Evolutionary conservation across 2,888 invertebrate genomes (phyloP).

Genomic region (Stenodema calcarata): DNA sequence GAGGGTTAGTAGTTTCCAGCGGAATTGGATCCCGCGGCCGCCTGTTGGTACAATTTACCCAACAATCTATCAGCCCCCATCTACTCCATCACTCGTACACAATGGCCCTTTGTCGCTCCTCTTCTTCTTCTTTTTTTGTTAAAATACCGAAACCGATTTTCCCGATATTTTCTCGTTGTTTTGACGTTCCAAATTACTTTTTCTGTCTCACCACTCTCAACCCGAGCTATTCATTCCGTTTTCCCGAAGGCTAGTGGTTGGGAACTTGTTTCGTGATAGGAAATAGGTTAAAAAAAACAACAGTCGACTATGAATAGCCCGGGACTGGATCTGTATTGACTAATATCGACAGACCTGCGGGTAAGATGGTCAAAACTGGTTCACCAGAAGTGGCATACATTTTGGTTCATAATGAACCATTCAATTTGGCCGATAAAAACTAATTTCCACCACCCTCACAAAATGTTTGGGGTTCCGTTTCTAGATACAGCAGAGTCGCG

Average conservation of each 20-base stretch:
- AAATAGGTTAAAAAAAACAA: too few species aligned
- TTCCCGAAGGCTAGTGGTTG: background rate
- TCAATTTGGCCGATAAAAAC: too few species aligned
- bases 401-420: too few species aligned
- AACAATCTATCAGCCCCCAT: background rate
- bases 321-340: too few species aligned
- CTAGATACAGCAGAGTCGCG: too few species aligned
- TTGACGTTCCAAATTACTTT: background rate
- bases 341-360: too few species aligned
- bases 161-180: background rate
- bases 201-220: background rate
- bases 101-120: background rate
- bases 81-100: background rate
- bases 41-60: slow-evolving; percentile 4
- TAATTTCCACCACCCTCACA: too few species aligned
- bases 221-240: background rate
- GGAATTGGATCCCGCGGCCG: slow-evolving; percentile 11
- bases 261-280: background rate
- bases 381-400: too few species aligned
- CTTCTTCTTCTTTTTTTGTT: background rate
- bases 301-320: too few species aligned
- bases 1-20: slow-evolving; percentile 18
- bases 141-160: background rate
- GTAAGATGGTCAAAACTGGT: too few species aligned
- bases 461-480: too few species aligned